Evolutionary conservation across 2,797 vertebrate genomes (phyloP), one percentile per base, ranked within the genome.

Genomic region (Gymnoscopelus microlampas): DNA sequence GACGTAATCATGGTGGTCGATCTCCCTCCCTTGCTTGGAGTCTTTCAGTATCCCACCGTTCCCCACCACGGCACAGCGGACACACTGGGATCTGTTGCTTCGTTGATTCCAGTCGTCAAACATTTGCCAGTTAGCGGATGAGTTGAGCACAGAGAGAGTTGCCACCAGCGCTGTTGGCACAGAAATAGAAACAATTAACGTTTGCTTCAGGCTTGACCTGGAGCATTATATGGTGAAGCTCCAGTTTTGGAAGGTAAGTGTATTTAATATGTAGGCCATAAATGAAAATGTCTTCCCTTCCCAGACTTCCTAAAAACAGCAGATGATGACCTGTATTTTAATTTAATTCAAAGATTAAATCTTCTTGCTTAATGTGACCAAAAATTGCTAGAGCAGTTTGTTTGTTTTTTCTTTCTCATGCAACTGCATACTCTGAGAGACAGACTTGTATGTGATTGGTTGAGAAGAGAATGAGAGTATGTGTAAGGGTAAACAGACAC

Each of bases 31-130:
- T 76, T 86, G 92, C 23, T 70, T 56, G 0, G 95, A 95, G 2
- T 77, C 84, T 5, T 87, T 94, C 66, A 96, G 85, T 3, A 96
- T 95, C 2, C 95, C 95, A 0, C 93, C 94, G 9, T 95, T 96
- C 1, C 95, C 95, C 8, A 96, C 91, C 63, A 95, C 94, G 0
- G 95, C 95, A 50, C 95, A 96, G 55, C 78, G 90, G 66, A 88
- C 82, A 8, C 95, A 96, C n/a, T 9, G 3, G 0, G 87, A 82
- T 0, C 6, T 1, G 0, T 56, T 77, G 1, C 74, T 0, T 6
- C 62, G 83, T 0, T 1, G 3, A 9, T 71, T 70, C 92, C 95
- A 94, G 88, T 92, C 88, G 4, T 95, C 94, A 63, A 95, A 74
- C 90, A 96, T 80, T 71, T 74, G 66, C 14, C 44, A 5, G 63